Conservation (phyloP, 1,140 invertebrate species). For the Goniozus legneri region DNA sequence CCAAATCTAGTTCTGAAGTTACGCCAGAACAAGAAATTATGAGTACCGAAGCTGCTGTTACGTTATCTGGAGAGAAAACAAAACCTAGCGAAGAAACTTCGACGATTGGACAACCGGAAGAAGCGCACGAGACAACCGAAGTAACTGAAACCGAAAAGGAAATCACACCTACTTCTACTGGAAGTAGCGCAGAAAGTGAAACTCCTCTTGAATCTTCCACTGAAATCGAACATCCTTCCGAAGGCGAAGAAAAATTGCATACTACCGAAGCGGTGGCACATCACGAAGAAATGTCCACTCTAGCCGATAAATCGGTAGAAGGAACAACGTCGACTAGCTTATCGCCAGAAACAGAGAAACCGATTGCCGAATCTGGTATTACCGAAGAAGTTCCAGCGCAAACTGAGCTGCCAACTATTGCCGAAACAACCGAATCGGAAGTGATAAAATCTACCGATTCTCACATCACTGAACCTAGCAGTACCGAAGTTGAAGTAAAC, state of each 20-base stretch:
- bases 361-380: background rate
- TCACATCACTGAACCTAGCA: background rate
- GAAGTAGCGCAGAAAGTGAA: background rate
- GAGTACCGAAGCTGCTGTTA: constrained; percentile 12
- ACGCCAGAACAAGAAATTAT: constrained; percentile 22
- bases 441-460: background rate
- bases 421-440: background rate
- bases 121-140: constrained; percentile 1
- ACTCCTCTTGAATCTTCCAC: constrained; percentile 7
- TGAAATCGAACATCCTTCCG: background rate
- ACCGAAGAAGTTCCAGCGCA: background rate
- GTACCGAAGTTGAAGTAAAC: background rate
- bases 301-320: constrained; percentile 9
- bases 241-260: background rate
- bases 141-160: background rate
- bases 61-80: constrained; percentile 16
- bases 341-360: background rate
- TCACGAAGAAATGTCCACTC: background rate
- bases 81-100: constrained; percentile 15
- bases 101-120: constrained; percentile 8
- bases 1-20: constrained; percentile 21
- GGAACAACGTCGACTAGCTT: background rate
- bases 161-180: too few species aligned
- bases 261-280: background rate
- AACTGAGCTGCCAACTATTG: background rate